phyloP scores from a whole-genome alignment of 2,113 vertebrate genomes.

The Piaya cayana region DNA sequence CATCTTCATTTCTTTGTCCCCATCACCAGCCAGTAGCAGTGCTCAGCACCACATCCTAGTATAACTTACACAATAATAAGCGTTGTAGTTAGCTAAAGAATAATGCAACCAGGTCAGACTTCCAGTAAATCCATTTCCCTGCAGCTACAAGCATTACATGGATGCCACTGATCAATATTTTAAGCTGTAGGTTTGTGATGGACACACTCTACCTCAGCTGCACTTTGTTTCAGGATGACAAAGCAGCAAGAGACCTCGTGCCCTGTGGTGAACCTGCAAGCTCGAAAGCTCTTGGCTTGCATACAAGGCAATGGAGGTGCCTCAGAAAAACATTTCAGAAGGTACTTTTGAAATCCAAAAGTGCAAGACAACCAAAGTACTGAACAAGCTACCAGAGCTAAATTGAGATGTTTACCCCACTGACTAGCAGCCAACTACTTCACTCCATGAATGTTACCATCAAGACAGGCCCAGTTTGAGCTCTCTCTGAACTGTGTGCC shows the following conservation, averaged over 20 bases:
- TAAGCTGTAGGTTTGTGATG: background rate
- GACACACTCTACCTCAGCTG: accelerated
- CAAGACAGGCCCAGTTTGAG: background rate
- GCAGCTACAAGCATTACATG: background rate
- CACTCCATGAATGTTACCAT: background rate
- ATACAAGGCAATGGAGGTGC: background rate
- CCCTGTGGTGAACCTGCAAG: background rate
- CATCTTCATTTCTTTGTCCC: background rate
- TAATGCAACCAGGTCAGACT: background rate
- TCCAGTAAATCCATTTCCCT: background rate
- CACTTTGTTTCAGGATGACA: background rate
- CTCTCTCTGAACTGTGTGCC: accelerated
- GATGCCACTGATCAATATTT: background rate
- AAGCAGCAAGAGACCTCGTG: background rate
- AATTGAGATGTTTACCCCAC: background rate
- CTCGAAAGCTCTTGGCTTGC: background rate
- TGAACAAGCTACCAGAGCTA: background rate
- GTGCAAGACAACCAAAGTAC: background rate
- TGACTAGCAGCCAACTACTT: background rate
- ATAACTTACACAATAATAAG: background rate
- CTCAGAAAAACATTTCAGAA: background rate
- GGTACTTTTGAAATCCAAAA: background rate
- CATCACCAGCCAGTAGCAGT: background rate
- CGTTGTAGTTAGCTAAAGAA: background rate
- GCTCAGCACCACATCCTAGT: background rate